Conservation (phyloP, 2,113 vertebrate species). For the Sarotherodon lohbergeri region DNA sequence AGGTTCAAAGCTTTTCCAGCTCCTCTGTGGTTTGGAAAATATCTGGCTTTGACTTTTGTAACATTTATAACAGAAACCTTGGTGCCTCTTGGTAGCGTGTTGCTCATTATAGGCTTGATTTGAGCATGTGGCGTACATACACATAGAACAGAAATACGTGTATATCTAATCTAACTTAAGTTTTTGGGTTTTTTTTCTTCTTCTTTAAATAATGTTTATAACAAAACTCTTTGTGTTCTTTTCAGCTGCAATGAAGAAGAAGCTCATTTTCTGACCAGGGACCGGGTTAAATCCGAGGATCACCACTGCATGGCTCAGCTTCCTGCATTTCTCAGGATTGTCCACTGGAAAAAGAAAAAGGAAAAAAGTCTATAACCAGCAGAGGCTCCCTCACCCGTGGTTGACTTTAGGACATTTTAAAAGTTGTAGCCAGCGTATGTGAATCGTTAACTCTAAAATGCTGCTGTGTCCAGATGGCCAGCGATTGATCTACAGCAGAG, state of each 20-base stretch:
- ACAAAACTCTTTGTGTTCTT: not conserved
- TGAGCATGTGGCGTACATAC: not conserved
- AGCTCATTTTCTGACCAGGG: constrained; percentile 70
- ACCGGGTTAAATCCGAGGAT: not conserved
- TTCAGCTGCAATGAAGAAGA: constrained; percentile 76
- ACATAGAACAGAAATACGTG: not conserved
- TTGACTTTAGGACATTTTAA: constrained; percentile 13
- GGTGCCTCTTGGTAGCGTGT: not conserved
- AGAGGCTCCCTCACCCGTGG: not conserved
- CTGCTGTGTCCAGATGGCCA: constrained; percentile 5
- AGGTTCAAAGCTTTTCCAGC: constrained; percentile 55
- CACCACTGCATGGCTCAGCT: not conserved
- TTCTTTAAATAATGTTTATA: not conserved
- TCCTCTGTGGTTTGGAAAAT: constrained; percentile 54
- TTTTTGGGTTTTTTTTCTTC: not conserved
- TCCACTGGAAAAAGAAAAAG: not conserved
- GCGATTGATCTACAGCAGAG: not conserved
- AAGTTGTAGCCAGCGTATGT: not conserved
- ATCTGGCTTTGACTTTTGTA: constrained; percentile 12
- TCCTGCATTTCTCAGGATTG: constrained; percentile 6
- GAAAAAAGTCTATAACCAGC: not conserved
- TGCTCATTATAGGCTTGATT: not conserved
- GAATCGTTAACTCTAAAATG: not conserved
- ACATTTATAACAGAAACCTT: not conserved
- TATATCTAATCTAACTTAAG: not conserved